Percentiles rank a stretch among this genome's conserved stretches.
Conservation (phyloP, 2,113 vertebrate species). For the Centropristis striata region DNA sequence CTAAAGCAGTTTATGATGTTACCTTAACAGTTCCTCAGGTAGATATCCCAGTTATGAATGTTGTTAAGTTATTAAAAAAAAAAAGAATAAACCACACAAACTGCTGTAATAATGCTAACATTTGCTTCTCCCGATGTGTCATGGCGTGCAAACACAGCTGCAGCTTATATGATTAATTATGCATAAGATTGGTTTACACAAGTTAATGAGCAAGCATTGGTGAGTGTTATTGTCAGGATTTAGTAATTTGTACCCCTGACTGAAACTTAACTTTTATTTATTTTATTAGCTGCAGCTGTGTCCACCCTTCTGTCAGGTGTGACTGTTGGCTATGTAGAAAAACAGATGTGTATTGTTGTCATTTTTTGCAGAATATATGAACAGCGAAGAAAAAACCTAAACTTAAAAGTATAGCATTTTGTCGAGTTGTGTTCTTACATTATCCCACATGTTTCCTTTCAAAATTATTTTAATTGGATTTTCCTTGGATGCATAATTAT, state of each 20-base stretch:
- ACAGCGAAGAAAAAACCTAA: no score
- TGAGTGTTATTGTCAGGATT: background rate
- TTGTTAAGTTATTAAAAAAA: background rate
- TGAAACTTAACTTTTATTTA: background rate
- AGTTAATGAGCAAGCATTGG: background rate
- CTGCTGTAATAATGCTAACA: background rate
- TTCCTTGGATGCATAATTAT: no score
- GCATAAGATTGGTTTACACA: background rate
- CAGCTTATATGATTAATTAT: slow-evolving; percentile 4
- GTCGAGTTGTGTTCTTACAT: no score
- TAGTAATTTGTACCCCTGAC: background rate
- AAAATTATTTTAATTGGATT: no score
- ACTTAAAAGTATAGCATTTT: background rate
- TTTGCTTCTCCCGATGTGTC: background rate
- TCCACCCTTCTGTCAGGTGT: background rate
- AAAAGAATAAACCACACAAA: background rate
- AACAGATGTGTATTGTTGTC: no score
- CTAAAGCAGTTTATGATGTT: background rate
- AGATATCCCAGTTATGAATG: background rate
- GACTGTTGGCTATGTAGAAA: background rate
- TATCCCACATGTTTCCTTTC: no score
- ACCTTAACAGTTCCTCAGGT: background rate
- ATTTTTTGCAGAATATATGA: background rate
- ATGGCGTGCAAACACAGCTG: background rate
- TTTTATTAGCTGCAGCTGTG: background rate